Evolutionary conservation across 2,888 invertebrate genomes (phyloP).

Genomic region (Ypsolopha scabrella): DNA sequence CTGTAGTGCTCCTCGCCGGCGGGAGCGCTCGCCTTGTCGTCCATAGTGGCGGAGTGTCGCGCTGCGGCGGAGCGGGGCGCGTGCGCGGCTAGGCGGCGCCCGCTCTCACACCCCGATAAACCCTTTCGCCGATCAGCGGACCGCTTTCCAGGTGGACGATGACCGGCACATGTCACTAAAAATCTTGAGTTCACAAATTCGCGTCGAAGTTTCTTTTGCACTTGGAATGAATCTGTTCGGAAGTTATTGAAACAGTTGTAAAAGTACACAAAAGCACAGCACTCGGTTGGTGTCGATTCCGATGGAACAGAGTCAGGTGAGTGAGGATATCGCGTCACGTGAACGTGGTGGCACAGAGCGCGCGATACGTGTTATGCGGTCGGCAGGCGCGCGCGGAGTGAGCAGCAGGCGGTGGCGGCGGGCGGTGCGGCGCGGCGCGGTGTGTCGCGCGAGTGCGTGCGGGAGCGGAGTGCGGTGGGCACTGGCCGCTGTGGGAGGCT

Average conservation of each 20-base stretch:
- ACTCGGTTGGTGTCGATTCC: background rate
- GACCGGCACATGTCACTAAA: constrained; percentile 43
- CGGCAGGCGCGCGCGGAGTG: constrained; percentile 39
- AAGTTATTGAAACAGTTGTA: no score
- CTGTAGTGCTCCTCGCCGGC: constrained; percentile 84
- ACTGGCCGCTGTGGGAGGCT: constrained; percentile 7
- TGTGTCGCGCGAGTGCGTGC: constrained; percentile 1
- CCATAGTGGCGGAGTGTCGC: constrained; percentile 34
- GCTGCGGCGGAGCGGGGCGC: constrained; percentile 24
- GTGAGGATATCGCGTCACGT: constrained; percentile 13
- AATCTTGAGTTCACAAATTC: constrained; percentile 8
- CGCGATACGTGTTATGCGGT: constrained; percentile 11
- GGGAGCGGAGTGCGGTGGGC: constrained; percentile 13
- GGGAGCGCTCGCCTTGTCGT: constrained; percentile 51
- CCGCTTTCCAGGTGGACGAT: constrained; percentile 43
- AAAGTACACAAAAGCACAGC: background rate
- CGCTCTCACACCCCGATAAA: constrained; percentile 47
- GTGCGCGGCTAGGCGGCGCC: constrained; percentile 53
- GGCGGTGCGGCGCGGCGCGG: constrained; percentile 21
- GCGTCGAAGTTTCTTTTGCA: background rate
- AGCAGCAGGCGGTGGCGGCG: constrained; percentile 38
- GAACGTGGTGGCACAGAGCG: constrained; percentile 12
- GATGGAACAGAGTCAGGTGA: background rate
- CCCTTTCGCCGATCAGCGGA: constrained; percentile 56
- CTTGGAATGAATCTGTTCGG: background rate